Percentiles rank a stretch among this genome's conserved stretches.
These are phyloP conservation scores for Ophioninae sp. DNA, from an alignment of 2,888 invertebrate genomes.

Conservation along the genomic window DNA sequence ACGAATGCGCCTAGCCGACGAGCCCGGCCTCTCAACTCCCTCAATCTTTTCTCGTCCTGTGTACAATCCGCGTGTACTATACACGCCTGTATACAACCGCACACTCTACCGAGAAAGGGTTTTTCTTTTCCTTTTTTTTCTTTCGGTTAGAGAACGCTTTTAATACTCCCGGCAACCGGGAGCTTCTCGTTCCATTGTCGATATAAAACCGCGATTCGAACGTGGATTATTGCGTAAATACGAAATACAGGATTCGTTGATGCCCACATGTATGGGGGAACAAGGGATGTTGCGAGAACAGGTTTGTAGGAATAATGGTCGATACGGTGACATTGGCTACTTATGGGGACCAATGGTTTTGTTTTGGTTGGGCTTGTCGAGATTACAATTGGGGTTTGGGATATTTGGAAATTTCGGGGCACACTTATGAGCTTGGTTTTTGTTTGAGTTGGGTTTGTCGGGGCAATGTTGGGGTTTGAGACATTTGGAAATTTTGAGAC, in stretches of 20 bases:
- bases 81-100: neutral
- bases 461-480: too few relatives aligned
- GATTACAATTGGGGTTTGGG: too few relatives aligned
- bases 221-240: slow-evolving; percentile 75
- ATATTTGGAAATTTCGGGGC: too few relatives aligned
- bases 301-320: too few relatives aligned
- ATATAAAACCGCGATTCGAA: slow-evolving; percentile 75
- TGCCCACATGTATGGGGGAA: neutral
- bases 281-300: too few relatives aligned
- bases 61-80: slow-evolving; percentile 2
- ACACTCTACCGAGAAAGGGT: slow-evolving; percentile 75
- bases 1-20: slow-evolving; percentile 57
- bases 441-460: too few relatives aligned
- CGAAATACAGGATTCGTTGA: slow-evolving; percentile 54
- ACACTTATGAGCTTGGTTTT: too few relatives aligned
- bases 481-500: too few relatives aligned
- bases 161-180: slow-evolving; percentile 75
- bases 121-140: slow-evolving; percentile 46
- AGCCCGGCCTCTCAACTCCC: slow-evolving; percentile 32
- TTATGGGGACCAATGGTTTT: too few relatives aligned
- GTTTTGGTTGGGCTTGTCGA: too few relatives aligned
- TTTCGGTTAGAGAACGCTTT: slow-evolving; percentile 75
- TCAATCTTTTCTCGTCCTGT: slow-evolving; percentile 28
- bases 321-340: too few relatives aligned
- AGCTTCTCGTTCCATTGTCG: slow-evolving; percentile 72